These are phyloP conservation scores for Sycophila texana DNA, from an alignment of 2,888 invertebrate genomes.

Conservation along the genomic window DNA sequence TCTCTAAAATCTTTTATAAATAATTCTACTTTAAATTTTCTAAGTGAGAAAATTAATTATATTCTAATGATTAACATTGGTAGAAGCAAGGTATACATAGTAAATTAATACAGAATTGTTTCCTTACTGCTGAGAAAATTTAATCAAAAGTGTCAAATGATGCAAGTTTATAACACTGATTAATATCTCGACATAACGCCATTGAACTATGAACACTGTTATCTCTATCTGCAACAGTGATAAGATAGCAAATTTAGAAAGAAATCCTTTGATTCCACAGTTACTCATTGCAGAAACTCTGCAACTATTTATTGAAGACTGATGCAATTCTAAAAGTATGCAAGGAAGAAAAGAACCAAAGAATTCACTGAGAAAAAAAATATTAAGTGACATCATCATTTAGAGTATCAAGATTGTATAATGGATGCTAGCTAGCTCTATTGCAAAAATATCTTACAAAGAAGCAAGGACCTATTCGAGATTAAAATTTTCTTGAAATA, in stretches of 20 bases:
- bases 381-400: conserved; percentile 37
- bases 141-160: conserved; percentile 47
- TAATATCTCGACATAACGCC: conserved; percentile 24
- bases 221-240: conserved; percentile 50
- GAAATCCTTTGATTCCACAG: conserved; percentile 34
- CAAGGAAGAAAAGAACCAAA: conserved; percentile 41
- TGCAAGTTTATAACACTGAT: conserved; percentile 45
- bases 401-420: conserved; percentile 27
- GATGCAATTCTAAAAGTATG: conserved; percentile 48
- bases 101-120: conserved; percentile 17
- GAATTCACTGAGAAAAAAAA: conserved; percentile 36
- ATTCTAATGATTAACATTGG: conserved; percentile 26
- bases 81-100: conserved; percentile 3
- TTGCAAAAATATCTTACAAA: conserved; percentile 11
- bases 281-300: conserved; percentile 15
- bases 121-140: conserved; percentile 42
- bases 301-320: conserved; percentile 32
- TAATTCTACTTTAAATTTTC: background rate
- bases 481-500: background rate
- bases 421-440: background rate
- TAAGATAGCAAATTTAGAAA: conserved; percentile 48
- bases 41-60: conserved; percentile 1
- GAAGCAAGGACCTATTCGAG: conserved; percentile 8
- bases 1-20: background rate
- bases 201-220: conserved; percentile 40